These are phyloP conservation scores for Aurelia sp. DNA, from an alignment of 30 jellyfish, hydroid and myxozoan species.

Conservation along the genomic window DNA sequence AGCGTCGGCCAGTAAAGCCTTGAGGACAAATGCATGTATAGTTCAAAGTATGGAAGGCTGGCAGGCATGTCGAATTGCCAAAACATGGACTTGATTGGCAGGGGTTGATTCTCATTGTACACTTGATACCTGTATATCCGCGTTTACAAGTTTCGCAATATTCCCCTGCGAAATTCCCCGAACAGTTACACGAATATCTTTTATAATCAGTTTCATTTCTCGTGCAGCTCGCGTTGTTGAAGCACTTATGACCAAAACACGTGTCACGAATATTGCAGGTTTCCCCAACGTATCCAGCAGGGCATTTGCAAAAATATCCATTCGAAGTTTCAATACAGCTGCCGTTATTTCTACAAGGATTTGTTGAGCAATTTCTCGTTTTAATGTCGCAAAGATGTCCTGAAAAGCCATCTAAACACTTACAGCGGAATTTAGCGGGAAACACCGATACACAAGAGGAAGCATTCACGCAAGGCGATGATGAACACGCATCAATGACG, in stretches of 20 bases:
- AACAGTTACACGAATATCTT: constrained; percentile 48
- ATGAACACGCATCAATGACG: constrained; percentile 38
- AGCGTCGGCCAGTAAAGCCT: constrained; percentile 42
- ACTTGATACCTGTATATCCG: constrained; percentile 67
- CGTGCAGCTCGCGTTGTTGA: constrained; percentile 46
- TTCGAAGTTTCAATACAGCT: constrained; percentile 56
- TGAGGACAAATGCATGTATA: constrained; percentile 37
- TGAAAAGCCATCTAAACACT: constrained; percentile 45
- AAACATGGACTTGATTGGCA: constrained; percentile 60
- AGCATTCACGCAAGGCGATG: constrained; percentile 41
- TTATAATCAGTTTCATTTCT: constrained; percentile 6
- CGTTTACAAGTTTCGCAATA: constrained; percentile 33
- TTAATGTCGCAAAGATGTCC: constrained; percentile 50
- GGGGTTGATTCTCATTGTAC: constrained; percentile 44
- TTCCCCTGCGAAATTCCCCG: constrained; percentile 50
- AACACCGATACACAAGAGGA: constrained; percentile 23
- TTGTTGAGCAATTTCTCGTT: constrained; percentile 44
- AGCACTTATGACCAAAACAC: constrained; percentile 41
- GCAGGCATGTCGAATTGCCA: constrained; percentile 51
- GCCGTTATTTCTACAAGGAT: constrained; percentile 45
- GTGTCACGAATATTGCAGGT: constrained; percentile 24
- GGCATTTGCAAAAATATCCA: constrained; percentile 45
- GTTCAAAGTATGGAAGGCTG: not conserved
- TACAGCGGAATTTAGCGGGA: constrained; percentile 48
- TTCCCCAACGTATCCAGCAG: constrained; percentile 42